Evolutionary conservation across 2,888 invertebrate species (phyloP), one percentile per base, ranked within the genome.

Genomic region (Hololepta plana): DNA sequence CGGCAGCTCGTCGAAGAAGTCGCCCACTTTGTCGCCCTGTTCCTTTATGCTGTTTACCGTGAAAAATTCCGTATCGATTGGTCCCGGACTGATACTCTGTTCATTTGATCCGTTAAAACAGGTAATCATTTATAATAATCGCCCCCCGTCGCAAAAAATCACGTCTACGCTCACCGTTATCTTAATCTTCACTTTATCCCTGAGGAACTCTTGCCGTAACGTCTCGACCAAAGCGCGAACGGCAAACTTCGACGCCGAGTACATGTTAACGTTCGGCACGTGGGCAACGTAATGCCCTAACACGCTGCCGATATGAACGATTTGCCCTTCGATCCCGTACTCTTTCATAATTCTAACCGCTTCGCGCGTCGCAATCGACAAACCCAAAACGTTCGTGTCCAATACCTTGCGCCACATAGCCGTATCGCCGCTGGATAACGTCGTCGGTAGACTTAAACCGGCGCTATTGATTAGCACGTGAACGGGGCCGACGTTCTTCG

Each of bases 181-280:
- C 38, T 43, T 42, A 27, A 49, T 49, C 27, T 42, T 38, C 15
- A 43, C 43, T 28, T 43, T 42, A 7, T 42, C 35, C 23, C 28
- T 39, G 26, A 45, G 34, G 23, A 52, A 35, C 34, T 52, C 52
- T 32, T 49, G 49, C n/a, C 51, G 35, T 12, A 51, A 36, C 26
- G 46, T 47, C 31, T 51, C 51, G 2, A 49, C 49, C 24, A 52
- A 34, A 13, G 49, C 49, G 4, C 45, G 46, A 26, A 51, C 42
- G 3, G 51, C 52, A 27, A 43, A 46, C 35, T 47, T 47, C 11
- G 42, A 41, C 4, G 45, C 44, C 3, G 43, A 30, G 26, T 47
- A 47, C 32, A 44, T 38, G 12, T 44, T 44, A 3, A 41, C 15
- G 24, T 33, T 27, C 3, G 43, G 42, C 2, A 39, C 28, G 20